Percentiles rank a stretch among this genome's conserved stretches.
Conservation (phyloP, 2,888 invertebrate genomes). For the Pinctada fucata region DNA sequence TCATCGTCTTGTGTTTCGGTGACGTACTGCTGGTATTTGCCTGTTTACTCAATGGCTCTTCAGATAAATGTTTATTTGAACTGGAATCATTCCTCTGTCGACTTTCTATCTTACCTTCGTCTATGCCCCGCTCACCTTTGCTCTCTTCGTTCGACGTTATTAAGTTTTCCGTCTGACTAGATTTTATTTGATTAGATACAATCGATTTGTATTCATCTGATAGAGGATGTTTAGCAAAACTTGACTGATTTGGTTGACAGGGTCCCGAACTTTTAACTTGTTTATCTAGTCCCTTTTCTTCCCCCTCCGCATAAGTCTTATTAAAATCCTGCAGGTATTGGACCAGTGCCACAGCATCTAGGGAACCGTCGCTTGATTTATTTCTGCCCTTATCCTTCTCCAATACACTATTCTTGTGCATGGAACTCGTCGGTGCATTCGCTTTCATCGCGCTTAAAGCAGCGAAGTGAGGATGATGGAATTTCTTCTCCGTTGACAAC, state of each 20-base stretch:
- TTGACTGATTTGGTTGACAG: constrained; percentile 18
- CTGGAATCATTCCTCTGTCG: neutral
- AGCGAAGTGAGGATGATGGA: constrained; percentile 26
- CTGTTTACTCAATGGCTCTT: neutral
- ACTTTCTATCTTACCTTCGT: neutral
- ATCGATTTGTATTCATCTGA: constrained; percentile 16
- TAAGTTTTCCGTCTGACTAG: constrained; percentile 22
- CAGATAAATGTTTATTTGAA: constrained; percentile 1
- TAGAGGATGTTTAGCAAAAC: neutral
- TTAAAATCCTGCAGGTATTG: constrained; percentile 32
- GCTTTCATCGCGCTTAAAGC: neutral
- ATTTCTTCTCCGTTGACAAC: constrained; percentile 15
- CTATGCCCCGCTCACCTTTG: neutral
- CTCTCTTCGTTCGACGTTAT: neutral
- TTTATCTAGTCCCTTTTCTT: constrained; percentile 20
- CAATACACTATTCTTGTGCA: constrained; percentile 8
- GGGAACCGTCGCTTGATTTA: constrained; percentile 14
- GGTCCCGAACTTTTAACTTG: constrained; percentile 7
- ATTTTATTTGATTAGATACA: constrained; percentile 19
- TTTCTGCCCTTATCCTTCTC: constrained; percentile 3
- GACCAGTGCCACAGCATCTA: constrained; percentile 27
- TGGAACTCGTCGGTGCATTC: neutral
- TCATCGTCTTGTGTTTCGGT: neutral
- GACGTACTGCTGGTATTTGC: neutral
- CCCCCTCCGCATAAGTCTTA: constrained; percentile 12